phyloP scores from a whole-genome alignment of 1,140 invertebrate species.

The Formica selysi region DNA sequence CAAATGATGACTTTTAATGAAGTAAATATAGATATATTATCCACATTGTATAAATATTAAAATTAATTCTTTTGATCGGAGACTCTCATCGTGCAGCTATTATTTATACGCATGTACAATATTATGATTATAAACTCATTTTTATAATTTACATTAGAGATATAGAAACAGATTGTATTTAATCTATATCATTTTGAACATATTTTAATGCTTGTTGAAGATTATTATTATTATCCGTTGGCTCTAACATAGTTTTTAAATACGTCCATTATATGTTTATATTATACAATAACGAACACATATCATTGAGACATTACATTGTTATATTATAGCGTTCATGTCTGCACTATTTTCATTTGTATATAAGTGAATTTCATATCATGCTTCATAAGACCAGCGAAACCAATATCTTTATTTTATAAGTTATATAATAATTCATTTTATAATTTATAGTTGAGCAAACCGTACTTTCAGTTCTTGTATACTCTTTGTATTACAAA shows the following conservation, averaged over 20 bases:
- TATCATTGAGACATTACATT: not conserved
- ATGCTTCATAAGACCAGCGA: slow-evolving; percentile 16
- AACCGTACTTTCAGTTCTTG: slow-evolving; percentile 13
- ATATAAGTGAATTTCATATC: slow-evolving; percentile 17
- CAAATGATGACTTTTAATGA: not conserved
- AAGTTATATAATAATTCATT: slow-evolving; percentile 16
- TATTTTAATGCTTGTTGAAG: slow-evolving; percentile 22
- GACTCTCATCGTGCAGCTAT: slow-evolving; percentile 74
- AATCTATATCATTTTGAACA: slow-evolving; percentile 3
- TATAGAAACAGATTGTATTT: slow-evolving; percentile 25
- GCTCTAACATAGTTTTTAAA: slow-evolving; percentile 11
- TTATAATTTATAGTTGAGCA: slow-evolving; percentile 14
- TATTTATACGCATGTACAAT: slow-evolving; percentile 50
- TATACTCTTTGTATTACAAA: not conserved
- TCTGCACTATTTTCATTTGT: slow-evolving; percentile 18
- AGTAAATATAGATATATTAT: not conserved
- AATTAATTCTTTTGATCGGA: slow-evolving; percentile 14
- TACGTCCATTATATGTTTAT: not conserved
- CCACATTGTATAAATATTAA: slow-evolving; percentile 66
- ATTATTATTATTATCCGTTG: slow-evolving; percentile 13
- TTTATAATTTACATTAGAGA: slow-evolving; percentile 58
- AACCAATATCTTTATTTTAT: slow-evolving; percentile 20
- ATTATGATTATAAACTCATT: slow-evolving; percentile 26
- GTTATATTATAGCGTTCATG: not conserved
- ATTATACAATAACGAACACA: not conserved